Evolutionary conservation across 1,140 invertebrate species (phyloP).

Genomic region (Ephestia elutella): DNA sequence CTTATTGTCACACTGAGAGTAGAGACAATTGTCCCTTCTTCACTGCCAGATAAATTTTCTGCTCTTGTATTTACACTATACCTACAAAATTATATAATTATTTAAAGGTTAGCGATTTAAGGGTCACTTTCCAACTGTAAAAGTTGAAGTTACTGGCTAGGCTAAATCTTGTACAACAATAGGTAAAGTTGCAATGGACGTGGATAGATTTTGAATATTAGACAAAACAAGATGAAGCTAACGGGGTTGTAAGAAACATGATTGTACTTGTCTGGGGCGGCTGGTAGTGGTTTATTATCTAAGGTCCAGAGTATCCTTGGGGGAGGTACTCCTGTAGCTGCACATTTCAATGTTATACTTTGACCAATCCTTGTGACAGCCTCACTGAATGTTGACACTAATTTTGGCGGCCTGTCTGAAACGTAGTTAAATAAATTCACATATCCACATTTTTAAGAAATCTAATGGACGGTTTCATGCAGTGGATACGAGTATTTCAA

Average conservation of each 20-base stretch:
- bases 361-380: conserved; percentile 60
- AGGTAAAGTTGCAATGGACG: too few species aligned
- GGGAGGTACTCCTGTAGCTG: conserved; percentile 55
- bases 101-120: too few species aligned
- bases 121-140: too few species aligned
- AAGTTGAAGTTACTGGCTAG: too few species aligned
- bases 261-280: conserved; percentile 57
- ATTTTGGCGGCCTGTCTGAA: conserved; percentile 63
- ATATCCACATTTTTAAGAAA: background rate
- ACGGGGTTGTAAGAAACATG: too few species aligned
- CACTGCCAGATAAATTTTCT: conserved; percentile 48
- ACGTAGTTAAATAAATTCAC: conserved; percentile 19
- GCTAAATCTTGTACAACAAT: too few species aligned
- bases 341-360: conserved; percentile 57
- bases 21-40: conserved; percentile 64
- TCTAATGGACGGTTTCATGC: too few species aligned
- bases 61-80: conserved; percentile 67
- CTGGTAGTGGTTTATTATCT: conserved; percentile 56
- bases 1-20: conserved; percentile 61
- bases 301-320: conserved; percentile 63
- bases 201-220: too few species aligned
- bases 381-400: conserved; percentile 65
- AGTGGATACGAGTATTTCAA: too few species aligned
- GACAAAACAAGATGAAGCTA: too few species aligned
- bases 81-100: conserved; percentile 26